Evolutionary conservation across 2,888 invertebrate species (phyloP).

Genomic region (Temnothorax unifasciatus): DNA sequence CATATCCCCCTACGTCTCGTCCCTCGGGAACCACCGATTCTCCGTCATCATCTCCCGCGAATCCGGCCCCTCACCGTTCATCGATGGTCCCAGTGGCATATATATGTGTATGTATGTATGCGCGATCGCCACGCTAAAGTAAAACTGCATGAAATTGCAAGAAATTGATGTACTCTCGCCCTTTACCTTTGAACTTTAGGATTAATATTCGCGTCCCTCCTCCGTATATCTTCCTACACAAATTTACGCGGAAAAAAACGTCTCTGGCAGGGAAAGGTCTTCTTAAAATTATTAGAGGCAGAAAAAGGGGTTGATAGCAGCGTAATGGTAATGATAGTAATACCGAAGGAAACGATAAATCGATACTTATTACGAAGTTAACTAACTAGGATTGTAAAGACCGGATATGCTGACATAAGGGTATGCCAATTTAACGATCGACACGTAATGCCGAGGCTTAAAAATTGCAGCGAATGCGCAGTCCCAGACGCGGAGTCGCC

Average conservation of each 20-base stretch:
- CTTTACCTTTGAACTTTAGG: constrained; percentile 33
- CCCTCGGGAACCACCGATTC: constrained; percentile 55
- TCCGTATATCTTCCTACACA: background rate
- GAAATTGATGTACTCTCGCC: constrained; percentile 6
- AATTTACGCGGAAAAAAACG: constrained; percentile 23
- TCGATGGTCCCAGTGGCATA: constrained; percentile 51
- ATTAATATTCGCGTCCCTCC: background rate
- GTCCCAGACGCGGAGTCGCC: background rate
- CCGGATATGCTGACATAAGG: constrained; percentile 19
- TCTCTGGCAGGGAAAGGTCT: background rate
- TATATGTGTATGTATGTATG: too few relatives aligned
- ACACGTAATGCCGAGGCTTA: constrained; percentile 22
- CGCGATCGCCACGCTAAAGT: background rate
- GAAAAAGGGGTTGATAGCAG: background rate
- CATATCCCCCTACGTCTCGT: constrained; percentile 79
- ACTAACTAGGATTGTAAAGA: constrained; percentile 47
- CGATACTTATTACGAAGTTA: constrained; percentile 30
- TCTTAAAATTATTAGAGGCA: background rate
- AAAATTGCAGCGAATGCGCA: constrained; percentile 18
- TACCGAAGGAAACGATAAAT: background rate
- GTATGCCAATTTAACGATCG: constrained; percentile 48
- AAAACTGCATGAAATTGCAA: constrained; percentile 6
- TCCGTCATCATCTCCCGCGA: constrained; percentile 58
- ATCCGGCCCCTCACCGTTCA: constrained; percentile 52
- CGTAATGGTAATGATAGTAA: background rate